phyloP scores from a whole-genome alignment of 1,140 invertebrate species.

The Monomorium pharaonis region DNA sequence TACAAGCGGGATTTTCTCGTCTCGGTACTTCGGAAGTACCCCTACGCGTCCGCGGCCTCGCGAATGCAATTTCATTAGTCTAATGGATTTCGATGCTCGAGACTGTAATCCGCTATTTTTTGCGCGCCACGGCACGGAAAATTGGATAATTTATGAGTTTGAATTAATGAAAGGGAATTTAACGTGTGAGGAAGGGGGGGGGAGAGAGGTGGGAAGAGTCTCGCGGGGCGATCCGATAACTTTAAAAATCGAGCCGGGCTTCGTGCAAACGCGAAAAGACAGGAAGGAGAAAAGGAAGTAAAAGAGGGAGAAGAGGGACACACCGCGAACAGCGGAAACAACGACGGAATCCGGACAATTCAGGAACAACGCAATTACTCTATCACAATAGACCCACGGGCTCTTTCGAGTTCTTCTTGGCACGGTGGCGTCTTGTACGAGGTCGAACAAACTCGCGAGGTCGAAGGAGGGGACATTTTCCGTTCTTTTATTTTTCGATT shows the following conservation, averaged over 20 bases:
- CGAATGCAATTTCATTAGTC: conserved; percentile 62
- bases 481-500: conserved; percentile 29
- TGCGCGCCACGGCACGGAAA: conserved; percentile 21
- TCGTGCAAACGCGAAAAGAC: background rate
- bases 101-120: conserved; percentile 42
- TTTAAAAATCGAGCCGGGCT: conserved; percentile 24
- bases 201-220: no score
- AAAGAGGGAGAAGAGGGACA: background rate
- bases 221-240: background rate
- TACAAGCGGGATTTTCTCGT: conserved; percentile 25
- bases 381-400: conserved; percentile 34
- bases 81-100: conserved; percentile 63
- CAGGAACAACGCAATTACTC: conserved; percentile 50
- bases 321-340: background rate
- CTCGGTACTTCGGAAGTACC: background rate
- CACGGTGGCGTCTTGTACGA: conserved; percentile 7
- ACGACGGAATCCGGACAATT: conserved; percentile 21
- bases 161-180: conserved; percentile 54
- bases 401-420: background rate
- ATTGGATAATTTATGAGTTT: conserved; percentile 40
- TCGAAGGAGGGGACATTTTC: background rate
- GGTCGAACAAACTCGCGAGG: conserved; percentile 8
- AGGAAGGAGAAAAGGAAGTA: background rate
- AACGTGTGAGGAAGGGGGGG: no score
- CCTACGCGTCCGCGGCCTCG: background rate